phyloP scores from a whole-genome alignment of 2,113 vertebrate species.

The Platycercus adscitus region DNA sequence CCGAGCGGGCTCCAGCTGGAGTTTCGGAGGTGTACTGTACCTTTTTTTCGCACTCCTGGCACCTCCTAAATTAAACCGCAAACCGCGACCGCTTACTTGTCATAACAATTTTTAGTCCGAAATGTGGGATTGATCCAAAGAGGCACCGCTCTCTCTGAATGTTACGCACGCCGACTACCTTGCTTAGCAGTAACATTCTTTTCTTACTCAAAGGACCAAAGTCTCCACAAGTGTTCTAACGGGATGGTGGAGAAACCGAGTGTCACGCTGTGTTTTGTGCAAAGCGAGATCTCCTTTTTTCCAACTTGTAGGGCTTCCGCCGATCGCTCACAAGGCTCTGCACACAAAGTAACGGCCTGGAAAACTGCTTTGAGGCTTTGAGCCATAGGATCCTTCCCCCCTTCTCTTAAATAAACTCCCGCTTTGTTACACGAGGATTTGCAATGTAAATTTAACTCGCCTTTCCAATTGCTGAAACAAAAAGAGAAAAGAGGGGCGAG shows the following conservation, averaged over 20 bases:
- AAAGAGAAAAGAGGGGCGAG: neutral
- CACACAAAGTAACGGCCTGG: neutral
- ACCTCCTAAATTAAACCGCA: constrained; percentile 19
- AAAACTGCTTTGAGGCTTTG: neutral
- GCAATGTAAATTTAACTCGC: neutral
- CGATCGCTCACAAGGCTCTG: neutral
- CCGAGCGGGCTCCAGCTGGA: neutral
- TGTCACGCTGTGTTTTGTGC: constrained; percentile 5
- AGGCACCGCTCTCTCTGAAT: neutral
- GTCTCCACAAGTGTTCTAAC: neutral
- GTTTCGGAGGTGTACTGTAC: neutral
- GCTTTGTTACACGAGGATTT: constrained; percentile 17
- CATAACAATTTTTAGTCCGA: neutral
- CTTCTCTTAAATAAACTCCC: neutral
- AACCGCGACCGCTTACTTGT: neutral
- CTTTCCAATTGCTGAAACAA: neutral
- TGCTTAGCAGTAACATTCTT: neutral
- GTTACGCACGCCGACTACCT: neutral
- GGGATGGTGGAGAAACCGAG: neutral
- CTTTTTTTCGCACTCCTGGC: neutral
- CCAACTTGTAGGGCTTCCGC: constrained; percentile 39
- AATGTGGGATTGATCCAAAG: neutral
- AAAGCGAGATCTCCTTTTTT: neutral
- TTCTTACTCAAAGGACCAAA: neutral
- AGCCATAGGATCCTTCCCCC: neutral